These are phyloP conservation scores for Potamarius usumacintae DNA, from an alignment of 2,113 vertebrate species.

Conservation along the genomic window DNA sequence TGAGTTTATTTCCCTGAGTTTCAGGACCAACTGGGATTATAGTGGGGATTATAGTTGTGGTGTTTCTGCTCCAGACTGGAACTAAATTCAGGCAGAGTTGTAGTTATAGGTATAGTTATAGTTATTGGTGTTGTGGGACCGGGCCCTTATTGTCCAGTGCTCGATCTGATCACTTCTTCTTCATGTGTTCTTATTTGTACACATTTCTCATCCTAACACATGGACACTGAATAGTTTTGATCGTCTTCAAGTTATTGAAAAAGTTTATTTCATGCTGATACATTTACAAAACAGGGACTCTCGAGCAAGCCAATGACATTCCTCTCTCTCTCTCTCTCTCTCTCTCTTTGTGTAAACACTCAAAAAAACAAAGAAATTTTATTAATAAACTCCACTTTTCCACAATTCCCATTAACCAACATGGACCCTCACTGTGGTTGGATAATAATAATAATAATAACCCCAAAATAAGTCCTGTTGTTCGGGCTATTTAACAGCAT, in stretches of 20 bases:
- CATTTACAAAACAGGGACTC: background rate
- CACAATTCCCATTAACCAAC: conserved; percentile 80
- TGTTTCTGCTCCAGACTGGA: too few relatives aligned
- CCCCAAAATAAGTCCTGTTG: conserved; percentile 66
- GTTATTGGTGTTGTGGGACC: too few relatives aligned
- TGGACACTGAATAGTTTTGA: background rate
- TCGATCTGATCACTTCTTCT: too few relatives aligned
- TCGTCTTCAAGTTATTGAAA: background rate
- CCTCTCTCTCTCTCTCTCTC: background rate
- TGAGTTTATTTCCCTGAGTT: too few relatives aligned
- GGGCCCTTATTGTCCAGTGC: background rate
- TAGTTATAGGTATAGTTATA: background rate
- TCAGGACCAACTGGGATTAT: too few relatives aligned
- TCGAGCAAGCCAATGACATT: background rate
- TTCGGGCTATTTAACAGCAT: conserved; percentile 75
- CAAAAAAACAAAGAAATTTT: conserved; percentile 64
- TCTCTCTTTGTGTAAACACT: conserved; percentile 65
- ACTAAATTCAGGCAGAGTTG: too few relatives aligned
- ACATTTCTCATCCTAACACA: background rate
- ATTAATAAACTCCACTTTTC: conserved; percentile 63
- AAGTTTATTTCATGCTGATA: conserved; percentile 22
- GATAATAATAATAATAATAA: conserved; percentile 65
- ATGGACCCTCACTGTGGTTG: conserved; percentile 65
- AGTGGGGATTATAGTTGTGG: too few relatives aligned
- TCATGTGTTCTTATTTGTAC: background rate